phyloP scores from a whole-genome alignment of 2,888 invertebrate species.

The Slavum lentiscoides region DNA sequence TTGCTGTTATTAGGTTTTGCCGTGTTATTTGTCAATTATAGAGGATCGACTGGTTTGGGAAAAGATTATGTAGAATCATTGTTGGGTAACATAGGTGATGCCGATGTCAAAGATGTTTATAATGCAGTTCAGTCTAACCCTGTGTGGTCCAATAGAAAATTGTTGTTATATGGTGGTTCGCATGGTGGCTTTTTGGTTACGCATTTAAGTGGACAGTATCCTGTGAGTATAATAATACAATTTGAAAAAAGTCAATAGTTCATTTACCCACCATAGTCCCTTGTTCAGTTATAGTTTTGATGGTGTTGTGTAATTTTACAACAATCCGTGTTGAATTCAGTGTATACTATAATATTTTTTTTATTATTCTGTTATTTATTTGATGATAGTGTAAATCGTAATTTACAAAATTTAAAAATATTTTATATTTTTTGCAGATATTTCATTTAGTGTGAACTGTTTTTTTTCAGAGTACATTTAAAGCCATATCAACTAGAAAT shows the following conservation, averaged over 20 bases:
- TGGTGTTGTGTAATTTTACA: no score
- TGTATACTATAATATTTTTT: no score
- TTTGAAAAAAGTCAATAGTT: not conserved
- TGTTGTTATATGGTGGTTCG: slow-evolving; percentile 80
- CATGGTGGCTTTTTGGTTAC: slow-evolving; percentile 88
- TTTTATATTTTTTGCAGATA: not conserved
- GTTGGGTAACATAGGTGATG: slow-evolving; percentile 72
- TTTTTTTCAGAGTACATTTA: slow-evolving; percentile 65
- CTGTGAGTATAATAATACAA: slow-evolving; percentile 62
- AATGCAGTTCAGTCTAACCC: slow-evolving; percentile 66
- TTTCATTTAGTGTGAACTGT: slow-evolving; percentile 34
- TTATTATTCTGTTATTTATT: no score
- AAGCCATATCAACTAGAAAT: slow-evolving; percentile 74
- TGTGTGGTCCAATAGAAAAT: slow-evolving; percentile 65
- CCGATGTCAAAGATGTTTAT: slow-evolving; percentile 81
- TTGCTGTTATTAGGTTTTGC: slow-evolving; percentile 65
- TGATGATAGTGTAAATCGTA: no score
- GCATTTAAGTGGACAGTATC: slow-evolving; percentile 82
- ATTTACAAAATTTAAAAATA: not conserved
- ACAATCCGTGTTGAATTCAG: no score
- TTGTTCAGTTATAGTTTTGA: no score
- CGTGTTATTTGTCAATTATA: slow-evolving; percentile 71
- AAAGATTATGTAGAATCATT: slow-evolving; percentile 72
- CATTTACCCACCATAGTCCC: no score
- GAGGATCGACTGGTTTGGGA: slow-evolving; percentile 80